Evolutionary conservation across 2,797 vertebrate genomes (phyloP).

Genomic region (Tapirus indicus): DNA sequence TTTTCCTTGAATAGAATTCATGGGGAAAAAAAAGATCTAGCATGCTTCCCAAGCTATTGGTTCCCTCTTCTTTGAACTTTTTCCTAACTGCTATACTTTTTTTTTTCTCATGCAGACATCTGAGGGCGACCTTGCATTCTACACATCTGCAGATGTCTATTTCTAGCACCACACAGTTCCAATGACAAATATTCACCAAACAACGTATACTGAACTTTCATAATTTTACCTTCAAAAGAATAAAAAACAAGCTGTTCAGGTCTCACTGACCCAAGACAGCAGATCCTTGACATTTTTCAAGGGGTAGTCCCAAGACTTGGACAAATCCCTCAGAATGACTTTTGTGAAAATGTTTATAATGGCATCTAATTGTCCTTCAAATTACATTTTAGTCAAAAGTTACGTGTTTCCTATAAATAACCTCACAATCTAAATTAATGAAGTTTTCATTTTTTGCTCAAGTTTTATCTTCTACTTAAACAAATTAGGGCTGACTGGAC

Average conservation of each 20-base stretch:
- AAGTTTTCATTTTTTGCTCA: background rate
- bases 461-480: conserved; percentile 7
- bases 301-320: background rate
- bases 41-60: background rate
- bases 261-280: background rate
- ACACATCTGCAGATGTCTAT: background rate
- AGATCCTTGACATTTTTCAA: background rate
- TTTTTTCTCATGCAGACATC: background rate
- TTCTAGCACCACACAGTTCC: background rate
- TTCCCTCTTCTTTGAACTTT: background rate
- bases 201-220: background rate
- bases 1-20: conserved; percentile 26
- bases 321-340: background rate
- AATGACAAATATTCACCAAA: background rate
- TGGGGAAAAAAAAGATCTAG: background rate
- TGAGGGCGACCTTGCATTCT: background rate
- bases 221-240: conserved; percentile 47
- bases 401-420: background rate
- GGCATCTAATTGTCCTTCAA: background rate
- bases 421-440: background rate
- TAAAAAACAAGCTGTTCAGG: background rate
- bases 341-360: background rate
- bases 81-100: background rate
- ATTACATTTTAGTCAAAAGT: background rate
- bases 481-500: background rate